Base-by-base conservation (phyloP, 37 sponge, comb jelly and placozoan genomes). In the Beroe forskalii region DNA sequence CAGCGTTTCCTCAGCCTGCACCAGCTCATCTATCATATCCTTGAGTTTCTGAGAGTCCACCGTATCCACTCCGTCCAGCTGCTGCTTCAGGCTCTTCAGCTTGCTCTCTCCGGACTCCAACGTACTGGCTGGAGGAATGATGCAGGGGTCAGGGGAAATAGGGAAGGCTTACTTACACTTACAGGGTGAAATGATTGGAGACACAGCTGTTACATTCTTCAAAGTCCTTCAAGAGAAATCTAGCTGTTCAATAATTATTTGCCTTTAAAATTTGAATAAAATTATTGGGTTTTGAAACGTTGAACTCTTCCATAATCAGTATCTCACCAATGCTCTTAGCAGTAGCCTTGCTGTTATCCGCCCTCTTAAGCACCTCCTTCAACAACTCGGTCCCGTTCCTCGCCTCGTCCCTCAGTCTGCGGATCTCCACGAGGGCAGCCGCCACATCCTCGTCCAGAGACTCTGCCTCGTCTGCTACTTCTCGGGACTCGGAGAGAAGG, bases 281-380 rank as follows among this genome's bases (percentile, higher is more conserved):
- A 55, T 17, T 55, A 55, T 55, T 9, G 60, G 14, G 60, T 55
- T 17, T 55, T 55, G 8, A 66, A 24, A 27, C 20, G 67, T 25
- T 24, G 6, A 66, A 66, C n/a, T n/a, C n/a, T n/a, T n/a, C n/a
- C n/a, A n/a, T n/a, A n/a, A n/a, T n/a, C n/a, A n/a, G n/a, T n/a
- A n/a, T n/a, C n/a, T 44, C 42, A 80, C 86, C 86, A 8, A 80
- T n/a, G 30, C 55, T 80, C n/a, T 80, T 25, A 31, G 86, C 44
- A 17, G 8, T 44, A 25, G 43, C 86, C 28, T 80, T 80, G 4
- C 55, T 44, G 27, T 80, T 38, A 25, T 20, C 86, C 1, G 86
- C 86, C 28, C 35, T 44, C 86, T 80, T 80, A 0, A 80, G 31
- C 8, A 80, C 86, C 27, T 80, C 86, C 55, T 43, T 80, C 30